Conservation (phyloP, 1,140 invertebrate species). For the Anthonomus grandis region DNA sequence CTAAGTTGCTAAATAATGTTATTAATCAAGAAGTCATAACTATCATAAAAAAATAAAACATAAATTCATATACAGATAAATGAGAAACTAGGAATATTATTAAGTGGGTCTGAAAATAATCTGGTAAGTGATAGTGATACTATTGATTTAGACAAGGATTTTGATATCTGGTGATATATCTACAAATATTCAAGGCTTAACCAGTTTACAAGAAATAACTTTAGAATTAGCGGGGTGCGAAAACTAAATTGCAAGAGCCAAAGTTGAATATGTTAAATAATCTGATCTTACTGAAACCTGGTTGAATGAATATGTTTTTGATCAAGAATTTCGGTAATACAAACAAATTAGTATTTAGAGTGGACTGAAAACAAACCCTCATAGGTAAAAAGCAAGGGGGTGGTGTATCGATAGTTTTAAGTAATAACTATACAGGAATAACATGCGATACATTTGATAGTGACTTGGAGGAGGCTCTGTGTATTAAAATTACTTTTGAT, state of each 20-base stretch:
- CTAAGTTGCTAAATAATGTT: not conserved
- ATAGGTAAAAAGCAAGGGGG: not conserved
- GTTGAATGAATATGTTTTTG: not conserved
- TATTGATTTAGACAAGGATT: not conserved
- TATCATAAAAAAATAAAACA: not conserved
- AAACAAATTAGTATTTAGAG: too few species aligned
- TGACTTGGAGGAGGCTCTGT: not conserved
- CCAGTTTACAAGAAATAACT: too few species aligned
- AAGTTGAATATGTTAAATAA: not conserved
- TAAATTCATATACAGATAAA: not conserved
- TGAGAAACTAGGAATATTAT: not conserved
- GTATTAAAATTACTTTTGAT: not conserved
- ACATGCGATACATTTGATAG: too few species aligned
- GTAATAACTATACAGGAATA: too few species aligned
- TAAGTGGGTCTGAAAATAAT: not conserved
- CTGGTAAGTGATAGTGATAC: not conserved
- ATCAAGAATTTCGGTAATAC: too few species aligned
- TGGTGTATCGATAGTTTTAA: not conserved
- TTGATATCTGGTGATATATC: too few species aligned
- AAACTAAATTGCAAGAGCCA: not conserved
- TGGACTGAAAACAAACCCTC: too few species aligned
- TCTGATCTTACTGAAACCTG: not conserved
- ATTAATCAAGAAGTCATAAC: not conserved
- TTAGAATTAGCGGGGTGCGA: too few species aligned
- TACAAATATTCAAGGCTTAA: too few species aligned